phyloP scores from a whole-genome alignment of 2,888 invertebrate genomes.

The Drosophila lacicola region DNA sequence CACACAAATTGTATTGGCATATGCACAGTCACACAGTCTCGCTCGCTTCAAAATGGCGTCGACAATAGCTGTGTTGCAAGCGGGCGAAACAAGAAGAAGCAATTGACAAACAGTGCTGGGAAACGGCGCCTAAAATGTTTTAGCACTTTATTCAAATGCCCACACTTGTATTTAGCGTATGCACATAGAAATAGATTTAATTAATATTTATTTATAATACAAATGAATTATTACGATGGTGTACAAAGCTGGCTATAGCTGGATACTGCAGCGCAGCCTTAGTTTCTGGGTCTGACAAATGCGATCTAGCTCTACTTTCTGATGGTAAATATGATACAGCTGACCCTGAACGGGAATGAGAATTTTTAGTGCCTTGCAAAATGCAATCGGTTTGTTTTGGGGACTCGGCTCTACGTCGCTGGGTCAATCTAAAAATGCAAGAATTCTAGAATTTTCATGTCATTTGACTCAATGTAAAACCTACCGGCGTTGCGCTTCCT shows the following conservation, averaged over 20 bases:
- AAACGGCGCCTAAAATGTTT: conserved; percentile 8
- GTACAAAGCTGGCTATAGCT: conserved; percentile 42
- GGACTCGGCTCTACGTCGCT: background rate
- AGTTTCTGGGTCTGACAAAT: background rate
- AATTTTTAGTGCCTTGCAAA: background rate
- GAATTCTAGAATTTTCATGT: background rate
- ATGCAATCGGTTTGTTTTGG: too few species aligned
- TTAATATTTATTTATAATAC: conserved; percentile 39
- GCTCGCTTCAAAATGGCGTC: conserved; percentile 55
- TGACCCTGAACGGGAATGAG: background rate
- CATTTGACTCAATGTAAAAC: background rate
- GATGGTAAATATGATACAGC: too few species aligned
- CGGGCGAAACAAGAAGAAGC: conserved; percentile 42
- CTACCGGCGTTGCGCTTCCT: conserved; percentile 24
- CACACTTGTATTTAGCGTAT: background rate
- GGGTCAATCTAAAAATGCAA: background rate
- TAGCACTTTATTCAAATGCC: conserved; percentile 1
- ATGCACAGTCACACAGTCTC: conserved; percentile 46
- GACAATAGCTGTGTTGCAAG: conserved; percentile 1
- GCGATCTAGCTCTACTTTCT: background rate
- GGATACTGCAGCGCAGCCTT: background rate
- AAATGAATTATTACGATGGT: conserved; percentile 51
- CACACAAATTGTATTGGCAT: conserved; percentile 35
- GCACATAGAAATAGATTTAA: background rate
- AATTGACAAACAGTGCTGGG: conserved; percentile 43